Conservation (phyloP, 2,797 vertebrate species). For the Silurus aristotelis region DNA sequence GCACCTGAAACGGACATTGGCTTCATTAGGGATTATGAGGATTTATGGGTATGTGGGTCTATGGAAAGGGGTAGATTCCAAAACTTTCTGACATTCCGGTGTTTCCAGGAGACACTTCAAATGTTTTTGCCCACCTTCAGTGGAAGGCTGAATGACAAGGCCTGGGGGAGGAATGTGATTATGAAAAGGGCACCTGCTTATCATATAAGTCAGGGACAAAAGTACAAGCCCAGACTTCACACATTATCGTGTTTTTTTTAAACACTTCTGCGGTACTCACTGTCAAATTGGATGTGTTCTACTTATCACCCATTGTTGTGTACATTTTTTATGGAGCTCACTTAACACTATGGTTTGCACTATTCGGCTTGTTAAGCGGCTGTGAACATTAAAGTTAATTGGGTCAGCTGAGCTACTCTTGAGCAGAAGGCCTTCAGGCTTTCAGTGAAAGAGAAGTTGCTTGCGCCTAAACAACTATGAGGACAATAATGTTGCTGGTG, state of each 20-base stretch:
- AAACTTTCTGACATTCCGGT: slow-evolving; percentile 38
- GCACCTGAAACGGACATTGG: slow-evolving; percentile 67
- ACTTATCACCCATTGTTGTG: not conserved
- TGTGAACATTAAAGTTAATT: slow-evolving; percentile 29
- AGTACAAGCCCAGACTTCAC: slow-evolving; percentile 39
- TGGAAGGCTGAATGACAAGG: slow-evolving; percentile 12
- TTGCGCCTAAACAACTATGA: slow-evolving; percentile 43
- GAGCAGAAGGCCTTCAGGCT: slow-evolving; percentile 41
- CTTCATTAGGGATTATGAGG: slow-evolving; percentile 42
- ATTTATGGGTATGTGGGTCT: slow-evolving; percentile 57
- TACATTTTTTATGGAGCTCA: slow-evolving; percentile 42
- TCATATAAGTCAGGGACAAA: slow-evolving; percentile 50
- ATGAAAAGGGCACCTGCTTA: slow-evolving; percentile 46
- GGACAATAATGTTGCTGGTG: slow-evolving; percentile 48
- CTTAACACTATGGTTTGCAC: slow-evolving; percentile 35
- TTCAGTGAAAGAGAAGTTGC: slow-evolving; percentile 44
- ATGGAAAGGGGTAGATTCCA: slow-evolving; percentile 54
- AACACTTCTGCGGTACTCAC: not conserved
- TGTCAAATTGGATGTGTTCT: slow-evolving; percentile 7
- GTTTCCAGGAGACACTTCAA: slow-evolving; percentile 52
- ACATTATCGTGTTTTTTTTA: slow-evolving; percentile 19
- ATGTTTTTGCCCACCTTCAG: slow-evolving; percentile 46
- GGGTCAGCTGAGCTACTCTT: not conserved
- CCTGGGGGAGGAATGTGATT: slow-evolving; percentile 42
- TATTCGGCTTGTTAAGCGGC: slow-evolving; percentile 39